Base-by-base conservation (phyloP, 2,113 vertebrate genomes). In the Notarius lentiginosus region DNA sequence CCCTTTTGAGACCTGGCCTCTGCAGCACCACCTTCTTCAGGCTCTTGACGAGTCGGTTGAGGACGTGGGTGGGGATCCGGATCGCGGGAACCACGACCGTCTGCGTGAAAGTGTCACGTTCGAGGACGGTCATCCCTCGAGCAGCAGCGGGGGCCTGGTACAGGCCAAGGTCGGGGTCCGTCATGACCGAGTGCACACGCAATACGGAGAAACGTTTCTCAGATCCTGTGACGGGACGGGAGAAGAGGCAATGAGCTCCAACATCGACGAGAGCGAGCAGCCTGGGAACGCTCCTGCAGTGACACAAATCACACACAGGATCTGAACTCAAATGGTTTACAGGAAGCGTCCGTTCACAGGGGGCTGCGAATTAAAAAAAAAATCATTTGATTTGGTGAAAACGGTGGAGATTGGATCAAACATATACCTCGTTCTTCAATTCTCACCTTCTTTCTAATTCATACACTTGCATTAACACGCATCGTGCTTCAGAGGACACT, bases 81-180 rank as follows among this genome's bases (percentile, higher is more conserved):
- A 99, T 91, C 65, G 95, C 96, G 9, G 98, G 98, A 83, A 99
- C 93, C 8, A 89, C 92, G 20, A 99, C 87, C 4, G 91, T 95
- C 91, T 94, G 97, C 88, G 92, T 95, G 94, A 99, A 99, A 88
- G 96, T 97, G 5, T 95, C 94, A 88, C 95, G 95, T 90, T 99
- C 90, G 30, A 99, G 96, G 7, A 86, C 58, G n/a, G 95, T 98
- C 97, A 99, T 99, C 61, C 98, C 98, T 82, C 97, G 95, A 61
- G 99, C 97, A 55, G 91, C 75, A 4, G 96, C 90, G 86, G 95
- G 95, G 0, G 96, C 95, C 0, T 79, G 91, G 90, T 96, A 97
- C 4, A 96, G 91, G 83, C 91, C 89, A n/a, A 94, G 89, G n/a
- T 96, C 95, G 88, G 91, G 88, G 86, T 96, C 93, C 2, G 93